These are phyloP conservation scores for Penaeus chinensis DNA, from an alignment of 1,140 invertebrate species.

Conservation along the genomic window DNA sequence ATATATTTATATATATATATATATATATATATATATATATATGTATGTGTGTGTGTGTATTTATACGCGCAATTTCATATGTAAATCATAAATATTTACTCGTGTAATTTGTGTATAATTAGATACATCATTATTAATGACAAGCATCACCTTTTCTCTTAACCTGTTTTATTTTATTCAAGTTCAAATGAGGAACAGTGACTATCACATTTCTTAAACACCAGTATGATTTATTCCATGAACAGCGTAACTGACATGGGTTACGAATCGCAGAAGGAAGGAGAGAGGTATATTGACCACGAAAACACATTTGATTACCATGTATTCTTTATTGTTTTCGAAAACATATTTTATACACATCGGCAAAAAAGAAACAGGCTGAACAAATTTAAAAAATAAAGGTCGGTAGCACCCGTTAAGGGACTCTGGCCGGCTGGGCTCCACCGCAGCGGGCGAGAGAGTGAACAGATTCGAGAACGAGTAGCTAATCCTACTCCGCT, in stretches of 20 bases:
- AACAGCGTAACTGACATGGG: too few species aligned
- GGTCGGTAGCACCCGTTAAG: slow-evolving; percentile 19
- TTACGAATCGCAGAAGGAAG: too few species aligned
- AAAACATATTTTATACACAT: slow-evolving; percentile 59
- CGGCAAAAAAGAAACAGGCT: slow-evolving; percentile 51
- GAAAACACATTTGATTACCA: not conserved
- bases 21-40: too few species aligned
- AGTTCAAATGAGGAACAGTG: too few species aligned
- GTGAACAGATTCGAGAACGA: not conserved
- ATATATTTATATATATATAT: too few species aligned
- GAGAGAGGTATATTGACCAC: too few species aligned
- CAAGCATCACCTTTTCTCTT: too few species aligned
- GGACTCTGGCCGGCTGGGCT: not conserved
- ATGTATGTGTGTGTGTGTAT: too few species aligned
- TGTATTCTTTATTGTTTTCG: slow-evolving; percentile 56
- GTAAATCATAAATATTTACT: slow-evolving; percentile 2
- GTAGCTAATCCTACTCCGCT: slow-evolving; percentile 15
- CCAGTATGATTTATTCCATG: too few species aligned
- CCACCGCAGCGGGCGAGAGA: not conserved
- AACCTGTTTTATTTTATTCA: too few species aligned
- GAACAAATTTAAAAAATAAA: slow-evolving; percentile 32
- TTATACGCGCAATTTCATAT: not conserved
- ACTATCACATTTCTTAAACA: too few species aligned
- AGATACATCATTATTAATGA: too few species aligned
- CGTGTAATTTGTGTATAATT: not conserved